Evolutionary conservation across 2,113 vertebrate genomes (phyloP).

Genomic region (Dryoscopus gambensis): DNA sequence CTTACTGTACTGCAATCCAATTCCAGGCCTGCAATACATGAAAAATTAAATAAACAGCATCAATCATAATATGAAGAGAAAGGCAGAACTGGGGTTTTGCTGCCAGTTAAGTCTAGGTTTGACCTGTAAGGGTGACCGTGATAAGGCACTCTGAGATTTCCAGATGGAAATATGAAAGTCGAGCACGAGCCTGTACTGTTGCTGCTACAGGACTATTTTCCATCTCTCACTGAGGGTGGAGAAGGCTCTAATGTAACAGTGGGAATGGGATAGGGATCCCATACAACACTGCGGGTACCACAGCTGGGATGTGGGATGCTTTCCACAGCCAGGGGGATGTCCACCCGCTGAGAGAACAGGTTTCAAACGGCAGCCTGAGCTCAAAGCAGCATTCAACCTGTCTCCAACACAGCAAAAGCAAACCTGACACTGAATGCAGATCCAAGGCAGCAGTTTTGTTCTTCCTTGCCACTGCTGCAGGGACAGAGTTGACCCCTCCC

Average conservation of each 20-base stretch:
- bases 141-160: neutral
- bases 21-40: neutral
- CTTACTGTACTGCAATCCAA: neutral
- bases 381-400: neutral
- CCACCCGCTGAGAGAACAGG: rapidly evolving
- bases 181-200: rapidly evolving
- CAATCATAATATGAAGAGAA: neutral
- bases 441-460: neutral
- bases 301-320: rapidly evolving
- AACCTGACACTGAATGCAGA: neutral
- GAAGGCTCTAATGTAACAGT: neutral
- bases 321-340: neutral
- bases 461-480: neutral
- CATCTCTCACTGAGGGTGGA: rapidly evolving
- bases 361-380: neutral
- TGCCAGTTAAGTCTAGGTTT: neutral
- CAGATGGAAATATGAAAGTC: neutral
- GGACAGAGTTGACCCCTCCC: neutral
- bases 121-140: neutral
- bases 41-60: neutral
- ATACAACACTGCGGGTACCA: rapidly evolving
- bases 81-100: neutral
- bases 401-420: neutral
- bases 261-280: neutral
- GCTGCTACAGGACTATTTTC: neutral